Base-by-base conservation (phyloP, 2,113 vertebrate genomes). In the Physeter macrocephalus region DNA sequence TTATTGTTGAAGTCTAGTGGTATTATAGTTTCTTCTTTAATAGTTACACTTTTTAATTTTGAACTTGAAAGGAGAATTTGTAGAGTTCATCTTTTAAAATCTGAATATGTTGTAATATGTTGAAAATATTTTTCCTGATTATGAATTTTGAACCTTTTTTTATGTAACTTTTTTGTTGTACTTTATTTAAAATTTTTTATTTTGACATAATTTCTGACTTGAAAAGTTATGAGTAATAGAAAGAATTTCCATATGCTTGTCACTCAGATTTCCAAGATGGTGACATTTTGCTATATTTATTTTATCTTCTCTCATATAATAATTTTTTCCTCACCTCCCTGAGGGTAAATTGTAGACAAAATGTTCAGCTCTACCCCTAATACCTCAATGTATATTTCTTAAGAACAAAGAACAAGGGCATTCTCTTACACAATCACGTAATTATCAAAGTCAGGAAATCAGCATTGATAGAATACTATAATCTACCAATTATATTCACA, bases 71-170 rank as follows among this genome's bases (percentile, higher is more conserved):
- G 54, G 29, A 52, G 23, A 80, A 67, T 81, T 81, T 83, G 1
- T 77, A 84, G 62, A 94, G 71, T 21, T 89, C 23, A 67, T 75
- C 15, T 96, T 93, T 69, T 78, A 64, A 75, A 86, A 87, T 90
- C 31, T 94, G 49, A 94, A 52, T 52, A 52, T 52, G 46, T 25
- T 91, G 1, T 96, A 78, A 83, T 91, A 64, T 46, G 69, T 61
- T 85, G 23, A 83, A 94, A 92, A 8, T 59, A 23, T 66, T 80
- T 94, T 94, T 82, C 7, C 18, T 34, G 7, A 62, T 93, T 77
- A 67, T 27, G 61, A 84, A 49, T 90, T 86, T 92, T 17, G 18
- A 86, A 59, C 1, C 2, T 39, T 94, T 82, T 96, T 67, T 43
- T 95, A 66, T 61, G 8, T 82, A 6, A 5, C 9, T 86, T 69